Evolutionary conservation across 2,888 invertebrate species (phyloP).

Genomic region (Cylloceria caligata): DNA sequence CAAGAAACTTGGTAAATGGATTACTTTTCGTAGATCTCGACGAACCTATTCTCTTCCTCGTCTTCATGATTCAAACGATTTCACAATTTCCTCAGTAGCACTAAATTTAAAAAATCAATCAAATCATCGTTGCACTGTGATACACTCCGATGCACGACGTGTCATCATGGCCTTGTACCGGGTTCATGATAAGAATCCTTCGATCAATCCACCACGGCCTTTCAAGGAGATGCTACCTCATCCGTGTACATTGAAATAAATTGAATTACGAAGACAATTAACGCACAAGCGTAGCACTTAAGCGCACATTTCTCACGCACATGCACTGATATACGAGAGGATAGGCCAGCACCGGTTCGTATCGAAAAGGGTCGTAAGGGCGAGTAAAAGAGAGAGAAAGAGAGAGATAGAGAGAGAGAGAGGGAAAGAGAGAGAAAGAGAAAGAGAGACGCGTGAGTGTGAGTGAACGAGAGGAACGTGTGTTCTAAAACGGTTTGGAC

Average conservation of each 20-base stretch:
- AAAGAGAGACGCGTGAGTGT: neutral
- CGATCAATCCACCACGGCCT: conserved; percentile 19
- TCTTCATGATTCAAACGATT: conserved; percentile 49
- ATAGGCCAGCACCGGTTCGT: neutral
- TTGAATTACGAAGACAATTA: neutral
- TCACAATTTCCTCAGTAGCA: conserved; percentile 32
- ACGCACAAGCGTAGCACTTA: conserved; percentile 34
- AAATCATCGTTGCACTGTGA: conserved; percentile 28
- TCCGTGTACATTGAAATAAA: neutral
- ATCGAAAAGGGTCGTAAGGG: neutral
- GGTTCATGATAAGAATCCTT: conserved; percentile 15
- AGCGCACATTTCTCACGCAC: conserved; percentile 47
- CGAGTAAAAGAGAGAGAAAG: neutral
- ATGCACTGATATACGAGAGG: conserved; percentile 28
- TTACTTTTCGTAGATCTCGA: conserved; percentile 17
- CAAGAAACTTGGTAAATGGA: conserved; percentile 31
- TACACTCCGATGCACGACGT: neutral
- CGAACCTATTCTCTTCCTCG: conserved; percentile 48
- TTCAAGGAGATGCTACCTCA: neutral
- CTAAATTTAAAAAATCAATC: neutral
- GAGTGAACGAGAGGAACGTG: conserved; percentile 22
- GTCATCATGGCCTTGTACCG: neutral
- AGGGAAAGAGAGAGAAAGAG: conserved; percentile 5
- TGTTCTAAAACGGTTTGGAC: conserved; percentile 62
- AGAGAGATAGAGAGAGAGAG: neutral